These are phyloP conservation scores for Apostichopus parvimensis DNA, from an alignment of 35 echinoderm and acorn worm genomes.

Conservation along the genomic window DNA sequence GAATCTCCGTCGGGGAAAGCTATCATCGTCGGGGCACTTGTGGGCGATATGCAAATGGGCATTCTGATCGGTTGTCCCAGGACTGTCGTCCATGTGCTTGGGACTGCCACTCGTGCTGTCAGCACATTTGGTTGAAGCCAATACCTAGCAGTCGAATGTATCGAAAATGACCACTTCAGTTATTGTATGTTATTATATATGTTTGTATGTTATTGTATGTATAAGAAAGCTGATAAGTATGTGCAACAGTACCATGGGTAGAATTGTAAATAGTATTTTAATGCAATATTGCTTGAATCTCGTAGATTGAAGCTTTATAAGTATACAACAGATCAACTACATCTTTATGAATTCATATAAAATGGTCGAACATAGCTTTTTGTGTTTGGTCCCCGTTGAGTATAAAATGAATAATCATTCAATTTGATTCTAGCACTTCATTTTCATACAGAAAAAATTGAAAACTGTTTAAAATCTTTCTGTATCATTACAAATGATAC, in stretches of 20 bases:
- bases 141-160: neutral
- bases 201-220: neutral
- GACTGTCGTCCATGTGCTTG: slow-evolving; percentile 30
- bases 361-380: neutral
- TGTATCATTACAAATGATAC: neutral
- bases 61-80: slow-evolving; percentile 24
- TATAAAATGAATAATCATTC: neutral
- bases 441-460: neutral
- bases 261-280: no score
- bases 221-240: neutral
- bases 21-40: neutral
- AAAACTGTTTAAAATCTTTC: neutral
- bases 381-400: neutral
- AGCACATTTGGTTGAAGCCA: slow-evolving; percentile 23
- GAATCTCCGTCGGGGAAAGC: neutral
- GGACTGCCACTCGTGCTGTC: neutral
- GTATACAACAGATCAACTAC: neutral
- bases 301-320: neutral
- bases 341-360: neutral
- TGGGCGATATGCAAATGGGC: slow-evolving; percentile 2
- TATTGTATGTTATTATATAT: neutral
- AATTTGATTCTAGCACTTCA: neutral
- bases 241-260: no score
- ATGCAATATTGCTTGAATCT: no score
- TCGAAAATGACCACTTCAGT: neutral